Conservation (phyloP, 2,797 vertebrate genomes). For the Pipistrellus pygmaeus region DNA sequence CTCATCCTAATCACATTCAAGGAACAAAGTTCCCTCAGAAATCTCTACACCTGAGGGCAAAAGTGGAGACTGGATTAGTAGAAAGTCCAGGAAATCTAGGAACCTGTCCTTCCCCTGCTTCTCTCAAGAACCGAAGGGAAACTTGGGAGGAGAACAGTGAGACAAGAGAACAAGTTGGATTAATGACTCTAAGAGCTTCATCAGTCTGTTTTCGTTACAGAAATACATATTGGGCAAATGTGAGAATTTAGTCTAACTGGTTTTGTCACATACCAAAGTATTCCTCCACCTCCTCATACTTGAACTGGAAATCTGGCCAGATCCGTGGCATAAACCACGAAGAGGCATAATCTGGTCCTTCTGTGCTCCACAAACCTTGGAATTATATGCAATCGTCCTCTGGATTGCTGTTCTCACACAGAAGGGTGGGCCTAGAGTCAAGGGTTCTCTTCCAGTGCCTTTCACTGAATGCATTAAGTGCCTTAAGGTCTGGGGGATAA, state of each 20-base stretch:
- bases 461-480: neutral
- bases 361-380: neutral
- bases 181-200: neutral
- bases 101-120: neutral
- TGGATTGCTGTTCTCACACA: neutral
- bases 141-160: neutral
- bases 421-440: neutral
- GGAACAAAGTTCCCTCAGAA: neutral
- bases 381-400: fast-evolving
- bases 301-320: neutral
- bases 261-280: neutral
- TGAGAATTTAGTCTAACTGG: neutral
- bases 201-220: neutral
- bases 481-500: neutral
- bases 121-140: neutral
- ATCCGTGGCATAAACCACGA: neutral
- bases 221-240: neutral
- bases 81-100: neutral
- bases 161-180: neutral
- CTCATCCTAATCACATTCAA: neutral
- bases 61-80: neutral
- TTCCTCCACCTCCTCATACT: neutral
- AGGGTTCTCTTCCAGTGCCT: neutral
- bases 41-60: neutral
- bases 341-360: neutral